These are phyloP conservation scores for Heliconius hortense DNA, from an alignment of 2,888 invertebrate genomes.

Conservation along the genomic window DNA sequence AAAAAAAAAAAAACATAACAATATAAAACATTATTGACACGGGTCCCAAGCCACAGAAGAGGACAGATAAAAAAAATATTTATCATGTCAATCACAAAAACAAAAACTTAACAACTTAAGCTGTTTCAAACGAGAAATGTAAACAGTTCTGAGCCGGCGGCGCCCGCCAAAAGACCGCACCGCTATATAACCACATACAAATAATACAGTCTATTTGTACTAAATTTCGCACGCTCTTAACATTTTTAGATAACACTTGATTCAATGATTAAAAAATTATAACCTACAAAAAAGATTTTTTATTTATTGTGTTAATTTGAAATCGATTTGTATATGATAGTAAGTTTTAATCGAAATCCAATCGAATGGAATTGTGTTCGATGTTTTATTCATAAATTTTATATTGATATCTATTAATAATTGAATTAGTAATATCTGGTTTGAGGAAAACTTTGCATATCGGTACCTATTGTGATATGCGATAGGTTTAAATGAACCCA, in stretches of 20 bases:
- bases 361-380: neutral
- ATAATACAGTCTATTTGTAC: constrained; percentile 49
- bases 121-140: constrained; percentile 52
- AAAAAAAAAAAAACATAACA: neutral
- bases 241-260: constrained; percentile 64
- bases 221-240: constrained; percentile 72
- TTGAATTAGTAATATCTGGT: neutral
- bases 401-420: neutral
- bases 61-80: constrained; percentile 44
- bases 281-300: constrained; percentile 17
- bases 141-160: constrained; percentile 62
- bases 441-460: constrained; percentile 6
- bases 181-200: constrained; percentile 48
- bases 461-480: neutral
- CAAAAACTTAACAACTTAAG: constrained; percentile 54
- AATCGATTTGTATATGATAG: neutral
- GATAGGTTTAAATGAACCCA: neutral
- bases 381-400: neutral
- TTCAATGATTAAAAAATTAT: constrained; percentile 41
- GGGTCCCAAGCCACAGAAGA: neutral
- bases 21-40: constrained; percentile 13
- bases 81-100: constrained; percentile 61
- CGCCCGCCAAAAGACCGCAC: constrained; percentile 67
- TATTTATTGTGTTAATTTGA: neutral
- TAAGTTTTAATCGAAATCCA: neutral